These are phyloP conservation scores for Hylyphantes graminicola DNA, from an alignment of 1,140 invertebrate species.

Conservation along the genomic window DNA sequence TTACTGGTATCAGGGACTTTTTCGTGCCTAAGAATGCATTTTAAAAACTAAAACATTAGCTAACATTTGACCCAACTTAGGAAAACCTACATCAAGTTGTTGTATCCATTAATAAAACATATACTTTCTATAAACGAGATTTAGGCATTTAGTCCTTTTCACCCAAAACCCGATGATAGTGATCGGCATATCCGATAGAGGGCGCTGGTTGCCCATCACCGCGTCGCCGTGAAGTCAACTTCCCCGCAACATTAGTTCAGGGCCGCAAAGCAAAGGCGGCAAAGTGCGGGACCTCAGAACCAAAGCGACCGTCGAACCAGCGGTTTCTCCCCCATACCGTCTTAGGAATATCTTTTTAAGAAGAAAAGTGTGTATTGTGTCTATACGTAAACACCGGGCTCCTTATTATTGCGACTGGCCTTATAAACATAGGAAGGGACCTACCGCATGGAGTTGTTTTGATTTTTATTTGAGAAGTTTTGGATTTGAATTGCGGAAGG, in stretches of 20 bases:
- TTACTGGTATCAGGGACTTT: no score
- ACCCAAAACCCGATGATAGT: background rate
- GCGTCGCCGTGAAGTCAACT: constrained; percentile 55
- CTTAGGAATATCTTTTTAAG: constrained; percentile 34
- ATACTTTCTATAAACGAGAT: no score
- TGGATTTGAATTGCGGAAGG: background rate
- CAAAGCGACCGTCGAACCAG: background rate
- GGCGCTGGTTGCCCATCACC: constrained; percentile 29
- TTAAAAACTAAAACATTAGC: no score
- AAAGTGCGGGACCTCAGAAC: constrained; percentile 42
- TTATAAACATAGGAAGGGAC: constrained; percentile 36
- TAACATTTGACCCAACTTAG: no score
- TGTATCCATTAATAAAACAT: no score
- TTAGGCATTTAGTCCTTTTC: no score
- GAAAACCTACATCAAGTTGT: no score
- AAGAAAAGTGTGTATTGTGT: constrained; percentile 35
- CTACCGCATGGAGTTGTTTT: constrained; percentile 5
- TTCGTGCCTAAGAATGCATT: no score
- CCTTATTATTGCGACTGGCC: constrained; percentile 22
- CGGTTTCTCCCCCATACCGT: background rate
- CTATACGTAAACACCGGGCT: background rate
- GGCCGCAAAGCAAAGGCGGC: constrained; percentile 44
- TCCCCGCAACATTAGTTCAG: constrained; percentile 55
- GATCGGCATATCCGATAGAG: constrained; percentile 35
- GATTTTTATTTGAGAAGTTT: background rate